Conservation (phyloP, 2,113 vertebrate species). For the Chrysemys picta region DNA sequence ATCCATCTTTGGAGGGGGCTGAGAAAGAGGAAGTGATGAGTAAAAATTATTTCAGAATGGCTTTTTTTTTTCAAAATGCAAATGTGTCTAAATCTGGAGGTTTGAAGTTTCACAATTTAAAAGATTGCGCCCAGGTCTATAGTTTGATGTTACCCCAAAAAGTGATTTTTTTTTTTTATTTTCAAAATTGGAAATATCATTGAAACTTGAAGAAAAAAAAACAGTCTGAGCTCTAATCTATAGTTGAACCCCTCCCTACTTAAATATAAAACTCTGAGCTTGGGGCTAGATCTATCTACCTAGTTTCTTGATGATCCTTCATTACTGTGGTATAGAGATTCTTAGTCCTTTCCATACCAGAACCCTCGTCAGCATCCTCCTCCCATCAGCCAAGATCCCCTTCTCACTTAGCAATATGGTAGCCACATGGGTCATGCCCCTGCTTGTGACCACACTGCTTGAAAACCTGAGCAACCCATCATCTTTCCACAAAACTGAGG, state of each 20-base stretch:
- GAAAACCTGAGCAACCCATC: background rate
- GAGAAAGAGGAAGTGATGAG: background rate
- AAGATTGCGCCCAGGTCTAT: conserved; percentile 5
- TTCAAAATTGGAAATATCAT: conserved; percentile 62
- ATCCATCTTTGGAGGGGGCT: background rate
- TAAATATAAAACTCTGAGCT: conserved; percentile 6
- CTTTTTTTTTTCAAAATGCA: background rate
- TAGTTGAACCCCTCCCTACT: conserved; percentile 16
- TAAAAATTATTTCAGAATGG: background rate
- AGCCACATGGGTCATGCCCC: background rate
- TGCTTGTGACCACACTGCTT: background rate
- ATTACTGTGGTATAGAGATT: conserved; percentile 15
- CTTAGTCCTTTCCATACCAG: conserved; percentile 44
- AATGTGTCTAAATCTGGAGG: conserved; percentile 35
- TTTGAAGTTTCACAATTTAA: conserved; percentile 15
- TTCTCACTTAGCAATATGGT: background rate
- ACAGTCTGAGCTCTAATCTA: conserved; percentile 5
- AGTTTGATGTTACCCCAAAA: background rate
- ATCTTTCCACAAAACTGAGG: background rate
- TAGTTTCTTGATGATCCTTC: background rate
- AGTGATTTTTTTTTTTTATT: conserved; percentile 17
- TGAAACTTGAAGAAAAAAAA: background rate
- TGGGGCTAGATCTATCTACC: conserved; percentile 25
- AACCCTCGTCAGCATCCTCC: conserved; percentile 14
- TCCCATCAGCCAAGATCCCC: background rate